These are phyloP conservation scores for Rhopalosiphum maidis DNA, from an alignment of 1,140 invertebrate genomes.

Conservation along the genomic window DNA sequence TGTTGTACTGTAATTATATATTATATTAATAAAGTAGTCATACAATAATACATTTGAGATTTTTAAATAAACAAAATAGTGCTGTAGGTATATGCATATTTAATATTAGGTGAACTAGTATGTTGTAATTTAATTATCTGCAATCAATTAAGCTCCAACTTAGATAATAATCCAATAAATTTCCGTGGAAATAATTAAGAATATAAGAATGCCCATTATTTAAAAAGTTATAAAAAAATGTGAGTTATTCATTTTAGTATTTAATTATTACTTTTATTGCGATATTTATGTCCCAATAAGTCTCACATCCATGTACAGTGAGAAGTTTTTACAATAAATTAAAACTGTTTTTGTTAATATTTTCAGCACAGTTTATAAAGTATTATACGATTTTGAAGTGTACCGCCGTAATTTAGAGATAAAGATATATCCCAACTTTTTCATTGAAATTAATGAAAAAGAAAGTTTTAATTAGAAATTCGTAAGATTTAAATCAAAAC, in stretches of 20 bases:
- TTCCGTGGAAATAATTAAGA: not conserved
- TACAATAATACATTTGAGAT: too few species aligned
- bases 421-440: not conserved
- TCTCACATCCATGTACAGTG: not conserved
- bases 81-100: too few species aligned
- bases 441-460: not conserved
- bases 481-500: slow-evolving; percentile 18
- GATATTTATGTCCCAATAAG: not conserved
- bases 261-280: not conserved
- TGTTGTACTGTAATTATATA: too few species aligned
- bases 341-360: slow-evolving; percentile 9
- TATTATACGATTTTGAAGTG: slow-evolving; percentile 12
- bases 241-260: not conserved
- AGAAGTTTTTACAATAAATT: not conserved
- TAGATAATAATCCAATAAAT: not conserved
- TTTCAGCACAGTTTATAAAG: slow-evolving; percentile 10
- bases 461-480: slow-evolving; percentile 9
- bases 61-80: too few species aligned
- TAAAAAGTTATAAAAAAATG: not conserved
- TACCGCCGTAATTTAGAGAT: not conserved
- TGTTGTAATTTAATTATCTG: not conserved
- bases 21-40: too few species aligned
- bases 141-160: not conserved
- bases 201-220: not conserved
- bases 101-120: too few species aligned